These are phyloP conservation scores for Caenorhabditis imperialis DNA, from an alignment of 2,888 invertebrate species.

Conservation along the genomic window DNA sequence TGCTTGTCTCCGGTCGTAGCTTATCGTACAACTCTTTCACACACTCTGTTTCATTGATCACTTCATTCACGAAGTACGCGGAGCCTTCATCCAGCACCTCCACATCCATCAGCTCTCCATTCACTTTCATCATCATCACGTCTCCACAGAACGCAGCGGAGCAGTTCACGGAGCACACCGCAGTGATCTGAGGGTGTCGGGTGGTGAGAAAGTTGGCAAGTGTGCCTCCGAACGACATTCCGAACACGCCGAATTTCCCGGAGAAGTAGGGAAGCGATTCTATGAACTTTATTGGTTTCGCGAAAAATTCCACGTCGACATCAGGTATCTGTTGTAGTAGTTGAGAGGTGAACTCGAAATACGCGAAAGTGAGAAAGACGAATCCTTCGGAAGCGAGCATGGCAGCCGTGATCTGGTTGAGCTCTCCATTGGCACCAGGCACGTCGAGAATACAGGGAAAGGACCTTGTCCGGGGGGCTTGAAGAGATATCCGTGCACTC, in stretches of 20 bases:
- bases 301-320: constrained; percentile 33
- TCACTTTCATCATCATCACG: not conserved
- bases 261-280: constrained; percentile 7
- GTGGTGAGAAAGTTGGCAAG: constrained; percentile 3
- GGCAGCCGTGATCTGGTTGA: not conserved
- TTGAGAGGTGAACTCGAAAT: constrained; percentile 27
- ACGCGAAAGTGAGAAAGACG: constrained; percentile 34
- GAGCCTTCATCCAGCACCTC: constrained; percentile 2
- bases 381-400: constrained; percentile 44
- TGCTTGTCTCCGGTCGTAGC: constrained; percentile 15
- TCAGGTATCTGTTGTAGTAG: constrained; percentile 31
- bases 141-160: not conserved
- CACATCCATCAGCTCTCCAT: not conserved
- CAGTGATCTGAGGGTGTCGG: constrained; percentile 1
- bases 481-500: constrained; percentile 28
- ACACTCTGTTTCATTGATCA: not conserved
- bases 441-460: too few relatives aligned
- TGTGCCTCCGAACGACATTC: constrained; percentile 7
- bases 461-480: constrained; percentile 33
- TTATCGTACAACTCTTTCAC: constrained; percentile 8
- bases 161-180: constrained; percentile 2
- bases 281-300: constrained; percentile 26
- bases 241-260: constrained; percentile 5
- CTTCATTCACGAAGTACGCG: constrained; percentile 15
- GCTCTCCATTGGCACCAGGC: too few relatives aligned